Percentiles rank a stretch among this genome's conserved stretches.
These are phyloP conservation scores for Stichopus chloronotus DNA, from an alignment of 35 echinoderm and acorn worm genomes.

Conservation along the genomic window DNA sequence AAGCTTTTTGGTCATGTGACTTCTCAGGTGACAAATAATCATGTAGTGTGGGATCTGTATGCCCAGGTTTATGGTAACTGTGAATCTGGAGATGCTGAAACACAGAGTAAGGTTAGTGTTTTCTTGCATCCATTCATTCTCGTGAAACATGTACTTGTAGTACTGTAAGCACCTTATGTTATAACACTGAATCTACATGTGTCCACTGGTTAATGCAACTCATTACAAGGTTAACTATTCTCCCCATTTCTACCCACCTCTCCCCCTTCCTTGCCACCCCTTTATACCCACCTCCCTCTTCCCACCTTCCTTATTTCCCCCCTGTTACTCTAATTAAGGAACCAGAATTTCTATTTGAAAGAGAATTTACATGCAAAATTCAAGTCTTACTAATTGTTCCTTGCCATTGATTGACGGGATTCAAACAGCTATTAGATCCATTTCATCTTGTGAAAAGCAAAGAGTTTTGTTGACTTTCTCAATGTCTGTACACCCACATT, in stretches of 20 bases:
- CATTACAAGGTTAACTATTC: not conserved
- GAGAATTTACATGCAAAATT: too few species aligned
- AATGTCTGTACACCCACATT: too few species aligned
- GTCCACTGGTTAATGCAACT: not conserved
- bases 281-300: not conserved
- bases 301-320: too few species aligned
- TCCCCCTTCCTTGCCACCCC: not conserved
- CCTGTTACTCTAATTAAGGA: too few species aligned
- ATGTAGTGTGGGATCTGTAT: constrained; percentile 83
- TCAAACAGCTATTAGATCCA: too few species aligned
- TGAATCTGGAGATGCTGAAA: constrained; percentile 46
- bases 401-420: too few species aligned
- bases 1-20: constrained; percentile 86
- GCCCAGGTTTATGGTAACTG: constrained; percentile 75
- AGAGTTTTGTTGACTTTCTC: too few species aligned
- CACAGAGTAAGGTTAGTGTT: constrained; percentile 78
- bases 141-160: not conserved
- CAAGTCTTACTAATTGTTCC: too few species aligned
- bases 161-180: not conserved
- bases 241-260: not conserved
- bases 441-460: too few species aligned
- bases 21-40: constrained; percentile 77
- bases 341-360: too few species aligned
- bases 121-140: not conserved
- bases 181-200: not conserved